Evolutionary conservation across 2,888 invertebrate genomes (phyloP).

Genomic region (Rhagium mordax): DNA sequence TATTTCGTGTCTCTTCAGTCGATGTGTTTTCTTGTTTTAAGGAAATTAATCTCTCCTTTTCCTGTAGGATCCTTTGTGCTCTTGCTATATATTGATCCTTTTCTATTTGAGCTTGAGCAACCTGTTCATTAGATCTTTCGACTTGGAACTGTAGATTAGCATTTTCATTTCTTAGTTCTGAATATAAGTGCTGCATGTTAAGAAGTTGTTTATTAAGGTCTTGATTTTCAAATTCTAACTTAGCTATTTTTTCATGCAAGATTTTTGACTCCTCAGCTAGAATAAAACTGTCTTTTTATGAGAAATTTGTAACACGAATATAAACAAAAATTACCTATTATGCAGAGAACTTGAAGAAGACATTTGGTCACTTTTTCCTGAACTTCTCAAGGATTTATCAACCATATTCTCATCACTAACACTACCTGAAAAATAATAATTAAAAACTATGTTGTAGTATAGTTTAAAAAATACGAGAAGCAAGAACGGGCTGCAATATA

Average conservation of each 20-base stretch:
- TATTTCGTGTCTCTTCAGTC: conserved; percentile 51
- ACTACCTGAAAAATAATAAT: conserved; percentile 39
- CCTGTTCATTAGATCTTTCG: conserved; percentile 61
- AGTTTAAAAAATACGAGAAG: too few species aligned
- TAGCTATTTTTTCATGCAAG: conserved; percentile 61
- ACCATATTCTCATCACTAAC: conserved; percentile 41
- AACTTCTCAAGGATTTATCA: conserved; percentile 47
- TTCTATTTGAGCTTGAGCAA: conserved; percentile 70
- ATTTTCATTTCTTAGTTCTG: conserved; percentile 64
- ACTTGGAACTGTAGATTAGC: conserved; percentile 61
- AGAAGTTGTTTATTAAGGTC: conserved; percentile 63
- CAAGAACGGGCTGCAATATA: too few species aligned
- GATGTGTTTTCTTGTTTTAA: conserved; percentile 55
- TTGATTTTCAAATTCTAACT: conserved; percentile 62
- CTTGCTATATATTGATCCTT: conserved; percentile 85
- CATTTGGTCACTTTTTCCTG: conserved; percentile 43
- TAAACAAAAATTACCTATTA: conserved; percentile 43
- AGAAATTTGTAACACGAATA: neutral
- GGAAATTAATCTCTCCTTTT: conserved; percentile 82
- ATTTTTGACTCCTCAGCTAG: conserved; percentile 56
- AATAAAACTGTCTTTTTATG: conserved; percentile 49
- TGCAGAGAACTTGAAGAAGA: conserved; percentile 53
- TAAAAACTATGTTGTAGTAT: too few species aligned
- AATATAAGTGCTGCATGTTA: conserved; percentile 64
- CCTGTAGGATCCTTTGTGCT: conserved; percentile 82